Conservation (phyloP, 37 sponge, comb jelly and placozoan genomes). For the Corticium candelabrum region DNA sequence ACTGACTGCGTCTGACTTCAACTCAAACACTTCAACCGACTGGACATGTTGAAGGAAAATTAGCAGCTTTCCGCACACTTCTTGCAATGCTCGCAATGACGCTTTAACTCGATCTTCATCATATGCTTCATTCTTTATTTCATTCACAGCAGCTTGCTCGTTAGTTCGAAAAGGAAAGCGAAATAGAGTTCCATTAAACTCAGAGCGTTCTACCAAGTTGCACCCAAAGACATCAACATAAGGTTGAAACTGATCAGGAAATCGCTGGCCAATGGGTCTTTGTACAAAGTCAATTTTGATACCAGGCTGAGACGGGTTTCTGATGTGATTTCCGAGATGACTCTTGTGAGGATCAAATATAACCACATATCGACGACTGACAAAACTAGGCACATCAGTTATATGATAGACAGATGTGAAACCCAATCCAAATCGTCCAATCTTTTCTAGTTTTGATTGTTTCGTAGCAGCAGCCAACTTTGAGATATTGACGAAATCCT, state of each 20-base stretch:
- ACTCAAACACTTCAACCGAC: constrained; percentile 19
- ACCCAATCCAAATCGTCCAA: constrained; percentile 73
- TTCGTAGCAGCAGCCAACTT: constrained; percentile 57
- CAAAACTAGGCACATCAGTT: constrained; percentile 48
- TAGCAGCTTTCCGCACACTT: constrained; percentile 21
- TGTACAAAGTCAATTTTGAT: constrained; percentile 17
- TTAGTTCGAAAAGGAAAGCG: constrained; percentile 7
- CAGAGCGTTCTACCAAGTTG: background rate
- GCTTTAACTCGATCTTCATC: constrained; percentile 2
- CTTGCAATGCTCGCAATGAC: constrained; percentile 6
- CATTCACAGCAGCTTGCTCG: constrained; percentile 23
- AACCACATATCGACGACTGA: constrained; percentile 33
- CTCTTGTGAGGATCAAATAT: constrained; percentile 58
- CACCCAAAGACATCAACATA: constrained; percentile 35
- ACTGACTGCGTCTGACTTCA: background rate
- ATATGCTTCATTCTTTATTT: constrained; percentile 26
- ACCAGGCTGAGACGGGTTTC: constrained; percentile 32
- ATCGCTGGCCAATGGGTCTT: constrained; percentile 12
- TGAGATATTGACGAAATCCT: constrained; percentile 64
- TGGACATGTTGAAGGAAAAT: constrained; percentile 44
- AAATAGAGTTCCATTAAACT: constrained; percentile 17
- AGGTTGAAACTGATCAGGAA: constrained; percentile 25
- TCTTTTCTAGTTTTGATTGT: constrained; percentile 49
- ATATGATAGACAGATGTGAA: constrained; percentile 58
- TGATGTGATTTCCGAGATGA: constrained; percentile 20